Base-by-base conservation (phyloP, 2,888 invertebrate species). In the Beris morrisii region DNA sequence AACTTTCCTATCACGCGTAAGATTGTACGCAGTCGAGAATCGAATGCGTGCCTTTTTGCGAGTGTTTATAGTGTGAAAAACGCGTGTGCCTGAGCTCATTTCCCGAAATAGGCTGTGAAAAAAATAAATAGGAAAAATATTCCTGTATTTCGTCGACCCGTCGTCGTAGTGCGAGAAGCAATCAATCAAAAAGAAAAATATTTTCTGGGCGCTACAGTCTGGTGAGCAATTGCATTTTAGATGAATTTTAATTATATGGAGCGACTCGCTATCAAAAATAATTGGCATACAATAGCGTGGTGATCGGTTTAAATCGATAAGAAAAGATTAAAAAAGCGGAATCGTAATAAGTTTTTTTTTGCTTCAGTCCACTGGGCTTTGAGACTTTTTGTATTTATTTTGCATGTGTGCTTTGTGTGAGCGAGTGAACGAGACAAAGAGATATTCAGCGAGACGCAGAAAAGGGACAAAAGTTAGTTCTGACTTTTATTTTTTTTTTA, bases 101-200 rank as follows among this genome's bases (percentile, higher is more conserved):
- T 50, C 58, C 31, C 31, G 22, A 61, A 61, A 52, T 50, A 61
- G 61, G 61, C 61, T 61, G 61, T 61, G 61, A 61, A n/a, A 30
- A 38, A 50, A 59, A 9, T 48, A 38, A 38, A 38, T 9, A 38
- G 9, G 9, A 38, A 9, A 38, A 38, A 38, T 38, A 38, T 38
- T 38, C 38, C 38, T 38, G 9, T 38, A 38, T 38, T 38, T 9
- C 38, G 5, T 38, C 38, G 38, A 5, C 38, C 38, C 38, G 38
- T 3, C 22, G 22, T 22, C 22, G 22, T 22, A 22, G 22, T 22
- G 22, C 22, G 22, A 9, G 38, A 38, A 38, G 9, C 38, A 38
- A 38, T 9, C 5, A 38, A 38, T 9, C 9, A 9, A 38, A 38
- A 38, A 3, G 3, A 38, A 38, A 38, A 9, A 38, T 7, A 38